Evolutionary conservation across 2,113 vertebrate species (phyloP), one percentile per base, ranked within the genome.

Genomic region (Caracal caracal): DNA sequence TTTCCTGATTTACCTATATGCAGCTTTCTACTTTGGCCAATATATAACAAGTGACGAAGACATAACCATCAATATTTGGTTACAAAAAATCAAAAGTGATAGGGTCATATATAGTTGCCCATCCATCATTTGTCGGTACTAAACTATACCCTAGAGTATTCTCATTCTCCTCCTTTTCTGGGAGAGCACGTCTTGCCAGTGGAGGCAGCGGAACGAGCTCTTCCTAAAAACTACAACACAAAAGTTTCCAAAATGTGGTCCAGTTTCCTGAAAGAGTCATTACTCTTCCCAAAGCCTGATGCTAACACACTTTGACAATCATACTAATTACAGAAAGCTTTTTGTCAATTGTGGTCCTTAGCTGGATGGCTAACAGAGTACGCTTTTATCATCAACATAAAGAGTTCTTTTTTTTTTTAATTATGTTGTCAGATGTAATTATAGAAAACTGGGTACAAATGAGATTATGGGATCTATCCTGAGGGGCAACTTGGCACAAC

Each of bases 281-380:
- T 97, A 97, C 86, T 98, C 93, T 95, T 97, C 96, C 96, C 83
- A 89, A 95, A 97, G 80, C 73, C 95, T 95, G 96, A 98, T 93
- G 96, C 85, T 98, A 98, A 98, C 94, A 95, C 76, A 97, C 96
- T 98, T 94, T 97, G 97, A 98, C 98, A 98, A 96, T 93, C 90
- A 97, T 96, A 97, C 97, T 98, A 99, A 99, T 98, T 99, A 98
- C 97, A 92, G 97, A 98, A 97, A 96, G 96, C 93, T 93, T 97
- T 98, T 96, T 98, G 97, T 98, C 98, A 97, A 59, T 96, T 95
- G 94, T 16, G 59, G 63, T 92, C 98, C 96, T 97, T 98, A 94
- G 97, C 96, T 83, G 15, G 76, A 95, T 98, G 97, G 96, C 96
- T 98, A 98, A 98, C 91, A 98, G 78, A 97, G 92, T 94, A 98